These are phyloP conservation scores for Cyaniris semiargus DNA, from an alignment of 2,888 invertebrate species.

Conservation along the genomic window DNA sequence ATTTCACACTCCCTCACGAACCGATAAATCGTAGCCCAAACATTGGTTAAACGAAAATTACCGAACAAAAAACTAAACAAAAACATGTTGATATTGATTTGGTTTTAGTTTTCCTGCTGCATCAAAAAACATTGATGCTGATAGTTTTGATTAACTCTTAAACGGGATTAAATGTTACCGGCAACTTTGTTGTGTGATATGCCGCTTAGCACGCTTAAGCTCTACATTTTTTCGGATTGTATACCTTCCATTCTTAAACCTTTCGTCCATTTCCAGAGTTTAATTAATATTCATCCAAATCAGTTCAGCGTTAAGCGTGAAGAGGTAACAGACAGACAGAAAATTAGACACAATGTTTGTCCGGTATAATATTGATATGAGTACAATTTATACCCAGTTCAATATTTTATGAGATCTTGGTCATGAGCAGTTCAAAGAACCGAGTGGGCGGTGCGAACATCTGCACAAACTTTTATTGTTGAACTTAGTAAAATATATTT, in stretches of 20 bases:
- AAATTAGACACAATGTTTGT: too few species aligned
- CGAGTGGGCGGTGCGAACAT: not conserved
- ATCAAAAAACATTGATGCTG: not conserved
- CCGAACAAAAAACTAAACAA: slow-evolving; percentile 70
- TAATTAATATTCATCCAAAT: too few species aligned
- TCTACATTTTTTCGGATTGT: too few species aligned
- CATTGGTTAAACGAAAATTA: slow-evolving; percentile 80
- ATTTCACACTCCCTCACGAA: slow-evolving; percentile 81
- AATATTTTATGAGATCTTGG: not conserved
- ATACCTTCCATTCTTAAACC: too few species aligned
- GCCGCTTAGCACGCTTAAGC: too few species aligned
- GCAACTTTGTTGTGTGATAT: too few species aligned
- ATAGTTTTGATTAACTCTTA: not conserved
- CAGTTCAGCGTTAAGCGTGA: too few species aligned
- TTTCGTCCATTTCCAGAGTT: too few species aligned
- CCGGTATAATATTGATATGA: too few species aligned
- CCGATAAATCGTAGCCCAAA: slow-evolving; percentile 80
- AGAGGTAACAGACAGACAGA: too few species aligned
- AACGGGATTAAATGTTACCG: too few species aligned
- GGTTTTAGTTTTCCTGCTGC: not conserved
- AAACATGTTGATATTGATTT: slow-evolving; percentile 55
- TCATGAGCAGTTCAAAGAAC: slow-evolving; percentile 16
- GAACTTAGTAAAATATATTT: slow-evolving; percentile 2
- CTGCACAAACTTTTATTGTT: slow-evolving; percentile 10
- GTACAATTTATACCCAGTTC: not conserved